Evolutionary conservation across 2,797 vertebrate species (phyloP).

Genomic region (Pterois miles): DNA sequence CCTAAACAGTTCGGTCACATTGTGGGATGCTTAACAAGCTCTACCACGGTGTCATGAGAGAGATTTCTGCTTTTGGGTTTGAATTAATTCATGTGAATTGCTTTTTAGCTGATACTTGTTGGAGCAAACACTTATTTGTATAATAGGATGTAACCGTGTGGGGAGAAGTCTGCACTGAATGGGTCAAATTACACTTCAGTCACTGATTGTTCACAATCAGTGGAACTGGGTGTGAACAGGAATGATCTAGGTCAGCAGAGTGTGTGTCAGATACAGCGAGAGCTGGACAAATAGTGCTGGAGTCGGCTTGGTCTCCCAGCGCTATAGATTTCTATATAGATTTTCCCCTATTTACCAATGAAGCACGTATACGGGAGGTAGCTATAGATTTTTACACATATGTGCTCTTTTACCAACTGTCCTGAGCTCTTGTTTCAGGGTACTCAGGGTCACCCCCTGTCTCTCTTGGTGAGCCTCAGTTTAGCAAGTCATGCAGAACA

Average conservation of each 20-base stretch:
- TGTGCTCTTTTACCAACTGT: slow-evolving; percentile 16
- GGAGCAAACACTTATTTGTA: background rate
- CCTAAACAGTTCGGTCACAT: background rate
- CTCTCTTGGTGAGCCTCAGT: slow-evolving; percentile 18
- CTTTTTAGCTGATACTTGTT: background rate
- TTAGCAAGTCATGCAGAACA: slow-evolving; percentile 41
- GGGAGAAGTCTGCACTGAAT: background rate
- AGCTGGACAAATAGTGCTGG: slow-evolving; percentile 2
- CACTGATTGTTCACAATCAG: slow-evolving; percentile 30
- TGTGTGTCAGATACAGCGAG: background rate
- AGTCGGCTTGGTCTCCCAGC: background rate
- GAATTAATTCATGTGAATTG: background rate
- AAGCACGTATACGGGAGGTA: background rate
- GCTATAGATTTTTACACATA: slow-evolving; percentile 31
- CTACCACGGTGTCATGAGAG: background rate
- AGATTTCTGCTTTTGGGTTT: background rate
- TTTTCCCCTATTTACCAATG: slow-evolving; percentile 30
- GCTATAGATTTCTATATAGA: slow-evolving; percentile 47
- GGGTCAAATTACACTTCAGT: slow-evolving; percentile 10
- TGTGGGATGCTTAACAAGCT: background rate
- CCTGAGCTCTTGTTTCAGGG: slow-evolving; percentile 16
- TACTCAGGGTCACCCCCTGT: slow-evolving; percentile 17
- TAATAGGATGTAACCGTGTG: background rate
- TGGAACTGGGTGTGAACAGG: slow-evolving; percentile 41
- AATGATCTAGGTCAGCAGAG: slow-evolving; percentile 59